phyloP scores from a whole-genome alignment of 2,113 vertebrate species.

The Oncorhynchus gorbuscha region DNA sequence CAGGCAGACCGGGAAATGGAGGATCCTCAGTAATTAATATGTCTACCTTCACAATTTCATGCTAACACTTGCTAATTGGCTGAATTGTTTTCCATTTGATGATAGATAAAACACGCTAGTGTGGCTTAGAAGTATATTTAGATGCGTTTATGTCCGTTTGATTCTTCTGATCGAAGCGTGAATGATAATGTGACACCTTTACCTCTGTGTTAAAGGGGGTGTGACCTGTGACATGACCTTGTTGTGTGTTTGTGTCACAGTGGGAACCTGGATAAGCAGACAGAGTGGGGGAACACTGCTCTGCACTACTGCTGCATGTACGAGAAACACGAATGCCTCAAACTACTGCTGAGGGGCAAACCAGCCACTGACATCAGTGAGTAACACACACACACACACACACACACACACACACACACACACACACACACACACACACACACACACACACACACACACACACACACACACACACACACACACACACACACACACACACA shows the following conservation, averaged over 20 bases:
- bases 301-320: conserved; percentile 96
- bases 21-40: conserved; percentile 48
- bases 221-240: conserved; percentile 13
- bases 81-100: background rate
- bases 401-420: background rate
- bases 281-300: conserved; percentile 88
- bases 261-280: conserved; percentile 96
- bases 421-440: background rate
- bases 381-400: conserved; percentile 29
- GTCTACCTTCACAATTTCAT: conserved; percentile 2
- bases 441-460: background rate
- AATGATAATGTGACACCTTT: background rate
- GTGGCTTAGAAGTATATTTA: background rate
- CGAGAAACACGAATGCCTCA: conserved; percentile 93
- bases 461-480: background rate
- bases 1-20: conserved; percentile 37
- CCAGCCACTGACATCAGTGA: conserved; percentile 90
- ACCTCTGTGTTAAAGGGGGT: conserved; percentile 22
- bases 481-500: background rate
- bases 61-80: conserved; percentile 21
- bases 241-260: conserved; percentile 58
- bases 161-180: conserved; percentile 1
- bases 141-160: background rate
- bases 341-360: conserved; percentile 93
- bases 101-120: background rate